Percentiles rank a stretch among this genome's conserved stretches.
Conservation (phyloP, 2,888 invertebrate species). For the Cinara cedri region DNA sequence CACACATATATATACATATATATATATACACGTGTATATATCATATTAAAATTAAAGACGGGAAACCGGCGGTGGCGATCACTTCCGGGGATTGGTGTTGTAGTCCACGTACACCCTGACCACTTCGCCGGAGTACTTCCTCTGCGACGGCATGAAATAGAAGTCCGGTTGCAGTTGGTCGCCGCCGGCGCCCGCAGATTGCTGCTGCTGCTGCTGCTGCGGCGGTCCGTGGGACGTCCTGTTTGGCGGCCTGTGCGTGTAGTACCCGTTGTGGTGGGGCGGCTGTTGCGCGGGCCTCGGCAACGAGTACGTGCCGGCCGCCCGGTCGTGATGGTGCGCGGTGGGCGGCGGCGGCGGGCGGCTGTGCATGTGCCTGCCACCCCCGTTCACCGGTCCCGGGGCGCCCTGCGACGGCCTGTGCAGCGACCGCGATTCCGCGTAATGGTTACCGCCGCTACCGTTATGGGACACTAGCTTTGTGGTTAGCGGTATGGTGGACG, state of each 20-base stretch:
- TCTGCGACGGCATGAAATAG: slow-evolving; percentile 93
- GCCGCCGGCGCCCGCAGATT: slow-evolving; percentile 24
- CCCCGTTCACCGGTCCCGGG: slow-evolving; percentile 59
- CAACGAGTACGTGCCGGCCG: slow-evolving; percentile 72
- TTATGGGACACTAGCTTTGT: slow-evolving; percentile 59
- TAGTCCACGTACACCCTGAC: slow-evolving; percentile 84
- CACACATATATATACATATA: background rate
- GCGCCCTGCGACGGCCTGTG: slow-evolving; percentile 66
- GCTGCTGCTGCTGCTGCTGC: slow-evolving; percentile 63
- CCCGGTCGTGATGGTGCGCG: slow-evolving; percentile 63
- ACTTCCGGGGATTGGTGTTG: slow-evolving; percentile 72
- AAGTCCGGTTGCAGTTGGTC: slow-evolving; percentile 72
- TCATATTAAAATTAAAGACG: slow-evolving; percentile 8
- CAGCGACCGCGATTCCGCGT: slow-evolving; percentile 70
- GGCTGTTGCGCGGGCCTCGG: slow-evolving; percentile 69
- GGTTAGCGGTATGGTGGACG: slow-evolving; percentile 59
- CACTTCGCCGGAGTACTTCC: slow-evolving; percentile 91
- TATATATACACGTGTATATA: background rate
- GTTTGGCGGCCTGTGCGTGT: slow-evolving; percentile 62
- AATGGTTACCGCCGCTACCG: slow-evolving; percentile 63
- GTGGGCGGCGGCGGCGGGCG: slow-evolving; percentile 45
- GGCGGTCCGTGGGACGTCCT: slow-evolving; percentile 58
- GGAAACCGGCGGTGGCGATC: background rate
- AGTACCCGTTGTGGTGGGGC: slow-evolving; percentile 61
- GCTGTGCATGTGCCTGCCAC: slow-evolving; percentile 60